A percentile compares a stretch with the other conserved stretches of the same genome.
Evolutionary conservation across 2,888 invertebrate genomes (phyloP).

Genomic region (Ramazzottius varieornatus): DNA sequence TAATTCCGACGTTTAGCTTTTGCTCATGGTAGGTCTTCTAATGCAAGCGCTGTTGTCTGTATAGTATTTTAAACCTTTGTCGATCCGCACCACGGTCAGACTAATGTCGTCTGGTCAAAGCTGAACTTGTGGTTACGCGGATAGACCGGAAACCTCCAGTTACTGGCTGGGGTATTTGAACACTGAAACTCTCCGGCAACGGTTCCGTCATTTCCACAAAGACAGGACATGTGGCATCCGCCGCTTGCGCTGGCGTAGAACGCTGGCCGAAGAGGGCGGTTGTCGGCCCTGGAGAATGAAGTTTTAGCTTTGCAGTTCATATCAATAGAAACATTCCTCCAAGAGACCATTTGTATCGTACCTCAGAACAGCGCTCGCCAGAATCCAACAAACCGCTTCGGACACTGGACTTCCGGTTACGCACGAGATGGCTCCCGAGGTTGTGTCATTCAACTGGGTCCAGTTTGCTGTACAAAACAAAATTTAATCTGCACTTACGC

Average conservation of each 20-base stretch:
- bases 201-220: neutral
- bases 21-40: no score
- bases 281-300: neutral
- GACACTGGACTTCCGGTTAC: neutral
- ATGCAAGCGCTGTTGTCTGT: no score
- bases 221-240: neutral
- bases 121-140: neutral
- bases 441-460: neutral
- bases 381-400: neutral
- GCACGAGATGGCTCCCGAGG: neutral
- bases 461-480: neutral
- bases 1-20: no score
- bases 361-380: no score
- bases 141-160: neutral
- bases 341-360: no score
- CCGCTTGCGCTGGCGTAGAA: neutral
- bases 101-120: neutral
- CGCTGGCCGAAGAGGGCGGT: neutral
- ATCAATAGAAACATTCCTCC: no score
- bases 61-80: no score
- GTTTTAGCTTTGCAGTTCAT: no score
- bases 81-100: no score
- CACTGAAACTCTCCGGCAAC: neutral
- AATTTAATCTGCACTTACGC: neutral
- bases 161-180: neutral